Evolutionary conservation across 2,888 invertebrate species (phyloP).

Genomic region (Synanthedon andrenaeformis): DNA sequence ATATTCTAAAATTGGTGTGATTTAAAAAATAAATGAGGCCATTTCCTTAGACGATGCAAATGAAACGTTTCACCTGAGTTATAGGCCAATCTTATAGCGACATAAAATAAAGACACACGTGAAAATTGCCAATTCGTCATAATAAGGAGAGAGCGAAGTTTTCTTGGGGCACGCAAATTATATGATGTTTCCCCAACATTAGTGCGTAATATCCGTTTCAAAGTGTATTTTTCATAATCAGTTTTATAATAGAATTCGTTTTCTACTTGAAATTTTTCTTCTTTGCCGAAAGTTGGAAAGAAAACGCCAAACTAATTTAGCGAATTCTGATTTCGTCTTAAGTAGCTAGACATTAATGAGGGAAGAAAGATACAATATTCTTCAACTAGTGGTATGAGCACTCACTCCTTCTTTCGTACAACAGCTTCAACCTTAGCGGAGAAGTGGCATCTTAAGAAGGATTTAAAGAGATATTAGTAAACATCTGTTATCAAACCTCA

Average conservation of each 20-base stretch:
- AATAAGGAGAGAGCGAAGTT: slow-evolving; percentile 40
- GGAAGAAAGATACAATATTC: too few species aligned
- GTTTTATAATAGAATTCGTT: not conserved
- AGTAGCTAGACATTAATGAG: too few species aligned
- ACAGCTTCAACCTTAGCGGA: too few species aligned
- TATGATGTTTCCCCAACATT: slow-evolving; percentile 31
- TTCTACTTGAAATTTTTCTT: too few species aligned
- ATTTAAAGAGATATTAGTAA: too few species aligned
- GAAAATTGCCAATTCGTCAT: slow-evolving; percentile 68
- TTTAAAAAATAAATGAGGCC: slow-evolving; percentile 30
- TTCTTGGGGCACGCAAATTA: slow-evolving; percentile 15
- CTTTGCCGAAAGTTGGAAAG: too few species aligned
- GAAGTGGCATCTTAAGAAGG: too few species aligned
- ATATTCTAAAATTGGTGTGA: slow-evolving; percentile 18
- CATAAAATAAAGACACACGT: slow-evolving; percentile 56
- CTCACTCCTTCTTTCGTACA: too few species aligned
- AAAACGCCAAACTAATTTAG: too few species aligned
- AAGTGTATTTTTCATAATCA: not conserved
- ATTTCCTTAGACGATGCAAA: slow-evolving; percentile 53
- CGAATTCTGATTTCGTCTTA: too few species aligned
- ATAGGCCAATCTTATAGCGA: slow-evolving; percentile 59
- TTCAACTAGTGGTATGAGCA: too few species aligned
- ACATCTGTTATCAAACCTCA: too few species aligned
- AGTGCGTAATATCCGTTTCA: slow-evolving; percentile 11
- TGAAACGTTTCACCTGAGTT: slow-evolving; percentile 50